Evolutionary conservation across 2,113 vertebrate genomes (phyloP).

Genomic region (Ctenodactylus gundi): DNA sequence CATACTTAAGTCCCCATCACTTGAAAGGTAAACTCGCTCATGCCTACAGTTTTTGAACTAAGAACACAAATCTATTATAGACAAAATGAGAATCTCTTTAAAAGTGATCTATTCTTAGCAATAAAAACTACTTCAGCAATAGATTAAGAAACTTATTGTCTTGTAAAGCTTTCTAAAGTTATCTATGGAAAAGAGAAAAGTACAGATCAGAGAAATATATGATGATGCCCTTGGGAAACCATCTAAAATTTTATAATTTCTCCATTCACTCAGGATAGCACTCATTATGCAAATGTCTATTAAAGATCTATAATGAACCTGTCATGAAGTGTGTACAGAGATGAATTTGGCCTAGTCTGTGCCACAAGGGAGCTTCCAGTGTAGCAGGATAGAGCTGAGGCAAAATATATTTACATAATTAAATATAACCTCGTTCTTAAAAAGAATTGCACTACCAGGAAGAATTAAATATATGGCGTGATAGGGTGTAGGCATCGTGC

Average conservation of each 20-base stretch:
- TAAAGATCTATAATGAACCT: neutral
- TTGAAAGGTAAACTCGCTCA: neutral
- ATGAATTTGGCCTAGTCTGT: neutral
- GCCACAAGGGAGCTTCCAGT: conserved; percentile 20
- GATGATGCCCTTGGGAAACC: neutral
- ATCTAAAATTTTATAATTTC: conserved; percentile 57
- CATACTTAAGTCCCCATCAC: neutral
- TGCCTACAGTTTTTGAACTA: neutral
- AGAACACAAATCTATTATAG: neutral
- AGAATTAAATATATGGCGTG: conserved; percentile 54
- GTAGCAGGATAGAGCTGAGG: neutral
- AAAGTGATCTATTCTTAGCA: neutral
- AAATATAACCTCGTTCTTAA: neutral
- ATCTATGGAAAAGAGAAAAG: neutral
- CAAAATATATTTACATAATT: conserved; percentile 65
- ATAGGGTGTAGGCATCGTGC: neutral
- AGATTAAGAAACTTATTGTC: neutral
- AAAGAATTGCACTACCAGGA: neutral
- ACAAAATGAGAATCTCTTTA: neutral
- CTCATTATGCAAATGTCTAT: conserved; percentile 20
- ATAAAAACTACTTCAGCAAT: neutral
- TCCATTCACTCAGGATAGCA: conserved; percentile 12
- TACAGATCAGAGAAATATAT: conserved; percentile 19
- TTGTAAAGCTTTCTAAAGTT: conserved; percentile 15
- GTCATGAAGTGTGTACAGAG: neutral